Evolutionary conservation across 92 coral and sea anemone species (phyloP).

Genomic region (Actinostola sp.): DNA sequence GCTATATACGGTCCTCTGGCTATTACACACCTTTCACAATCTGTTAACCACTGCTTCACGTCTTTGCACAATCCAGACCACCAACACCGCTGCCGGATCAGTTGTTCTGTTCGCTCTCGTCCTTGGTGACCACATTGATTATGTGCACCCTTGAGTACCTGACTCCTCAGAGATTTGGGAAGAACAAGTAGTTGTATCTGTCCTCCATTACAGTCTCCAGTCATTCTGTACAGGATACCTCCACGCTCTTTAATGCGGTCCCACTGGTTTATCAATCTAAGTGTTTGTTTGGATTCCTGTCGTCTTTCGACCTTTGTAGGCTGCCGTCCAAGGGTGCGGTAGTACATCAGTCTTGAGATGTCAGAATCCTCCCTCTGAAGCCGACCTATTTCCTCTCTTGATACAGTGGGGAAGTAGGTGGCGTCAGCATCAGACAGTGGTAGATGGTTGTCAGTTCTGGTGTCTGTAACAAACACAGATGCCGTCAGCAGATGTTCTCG

Average conservation of each 20-base stretch:
- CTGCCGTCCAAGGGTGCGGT: conserved; percentile 21
- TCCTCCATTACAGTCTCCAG: conserved; percentile 15
- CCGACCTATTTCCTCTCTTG: conserved; percentile 12
- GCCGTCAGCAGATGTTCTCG: conserved; percentile 36
- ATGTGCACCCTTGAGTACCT: conserved; percentile 43
- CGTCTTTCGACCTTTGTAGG: conserved; percentile 15
- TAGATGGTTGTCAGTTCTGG: background rate
- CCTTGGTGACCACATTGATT: conserved; percentile 64
- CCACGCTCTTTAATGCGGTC: conserved; percentile 30
- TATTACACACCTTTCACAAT: conserved; percentile 55
- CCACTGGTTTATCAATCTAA: conserved; percentile 40
- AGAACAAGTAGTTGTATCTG: conserved; percentile 30
- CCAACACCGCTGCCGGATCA: conserved; percentile 51
- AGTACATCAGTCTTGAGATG: conserved; percentile 31
- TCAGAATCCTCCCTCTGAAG: conserved; percentile 36
- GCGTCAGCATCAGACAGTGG: too few species aligned
- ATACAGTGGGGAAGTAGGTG: conserved; percentile 36
- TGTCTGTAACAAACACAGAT: conserved; percentile 31
- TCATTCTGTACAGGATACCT: conserved; percentile 48
- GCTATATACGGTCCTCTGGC: conserved; percentile 59
- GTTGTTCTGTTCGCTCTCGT: conserved; percentile 49
- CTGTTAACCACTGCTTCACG: conserved; percentile 41
- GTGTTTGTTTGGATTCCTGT: conserved; percentile 9
- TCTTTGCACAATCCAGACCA: conserved; percentile 66
- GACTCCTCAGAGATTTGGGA: conserved; percentile 25